Evolutionary conservation across 2,113 vertebrate genomes (phyloP).

Genomic region (Pachyramphus minor): DNA sequence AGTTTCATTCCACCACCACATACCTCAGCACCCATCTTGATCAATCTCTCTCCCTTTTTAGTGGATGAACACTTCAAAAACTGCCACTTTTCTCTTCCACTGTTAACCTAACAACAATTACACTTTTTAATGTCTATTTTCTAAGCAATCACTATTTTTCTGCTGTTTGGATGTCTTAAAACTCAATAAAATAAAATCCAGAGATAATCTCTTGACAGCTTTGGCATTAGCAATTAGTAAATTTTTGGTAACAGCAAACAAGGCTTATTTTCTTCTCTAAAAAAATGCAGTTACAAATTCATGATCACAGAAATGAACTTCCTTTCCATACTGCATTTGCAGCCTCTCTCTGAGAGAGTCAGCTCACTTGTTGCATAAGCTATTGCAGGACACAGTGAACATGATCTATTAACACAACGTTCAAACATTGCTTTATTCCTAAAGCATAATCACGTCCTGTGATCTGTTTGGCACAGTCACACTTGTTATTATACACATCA

Average conservation of each 20-base stretch:
- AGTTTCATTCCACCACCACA: neutral
- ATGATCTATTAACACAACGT: neutral
- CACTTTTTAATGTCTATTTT: neutral
- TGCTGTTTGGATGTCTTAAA: neutral
- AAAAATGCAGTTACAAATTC: neutral
- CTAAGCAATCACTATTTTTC: neutral
- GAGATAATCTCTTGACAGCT: neutral
- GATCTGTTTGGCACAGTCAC: neutral
- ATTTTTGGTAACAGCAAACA: neutral
- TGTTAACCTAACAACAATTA: neutral
- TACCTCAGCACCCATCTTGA: neutral
- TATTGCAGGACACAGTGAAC: neutral
- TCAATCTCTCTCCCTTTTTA: neutral
- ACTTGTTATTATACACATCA: neutral
- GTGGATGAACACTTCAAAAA: neutral
- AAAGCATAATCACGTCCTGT: neutral
- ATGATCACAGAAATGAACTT: neutral
- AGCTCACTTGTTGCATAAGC: neutral
- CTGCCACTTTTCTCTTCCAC: neutral
- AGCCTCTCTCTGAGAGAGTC: neutral
- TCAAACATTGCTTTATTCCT: neutral
- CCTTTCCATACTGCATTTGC: neutral
- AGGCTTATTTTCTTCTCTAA: neutral
- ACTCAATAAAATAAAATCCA: neutral
- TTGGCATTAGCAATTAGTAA: neutral